Evolutionary conservation across 2,888 invertebrate species (phyloP), one percentile per base, ranked within the genome.

Genomic region (Herminia tarsipennalis): DNA sequence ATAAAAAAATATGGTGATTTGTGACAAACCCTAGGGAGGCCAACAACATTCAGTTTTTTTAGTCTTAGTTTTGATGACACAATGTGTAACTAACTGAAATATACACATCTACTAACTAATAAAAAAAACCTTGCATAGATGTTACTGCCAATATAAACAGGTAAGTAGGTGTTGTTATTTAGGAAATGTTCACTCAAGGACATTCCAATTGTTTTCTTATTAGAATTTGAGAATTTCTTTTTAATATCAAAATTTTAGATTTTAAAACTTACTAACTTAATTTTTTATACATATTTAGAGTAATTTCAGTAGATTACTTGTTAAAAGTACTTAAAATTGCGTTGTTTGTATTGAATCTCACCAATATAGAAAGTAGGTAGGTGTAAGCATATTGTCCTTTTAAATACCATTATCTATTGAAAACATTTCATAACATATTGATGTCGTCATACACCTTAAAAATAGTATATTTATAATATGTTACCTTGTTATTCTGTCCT

Each of bases 401-500:
- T 25, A 62, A 43, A 56, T 44, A 54, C 57, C 49, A 61, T 56
- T 63, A 50, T 53, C 66, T 59, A 64, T 67, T 64, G 66, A 49
- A 70, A 72, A 28, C 29, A 60, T 72, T 64, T 70, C 63, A 52
- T 62, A 61, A 48, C 67, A 54, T 53, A 25, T 55, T 35, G 28
- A 44, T 44, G 64, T 43, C 53, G 55, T 47, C 51, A 65, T 49
- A 62, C 66, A 51, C 59, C 62, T 56, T 57, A 62, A 47, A 58
- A 66, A 61, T 65, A 73, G 71, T 66, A 69, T 69, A 65, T 66
- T 70, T 71, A 73, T 66, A 60, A 66, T 69, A 70, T 72, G 73
- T 78, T 83, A 83, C 81, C 81, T 82, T 77, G 83, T 81, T 82
- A 76, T 78, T 81, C 70, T 76, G 87, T 87, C 84, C 85, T 87